Base-by-base conservation (phyloP, 2,888 invertebrate genomes). In the Stenchaetothrips biformis region DNA sequence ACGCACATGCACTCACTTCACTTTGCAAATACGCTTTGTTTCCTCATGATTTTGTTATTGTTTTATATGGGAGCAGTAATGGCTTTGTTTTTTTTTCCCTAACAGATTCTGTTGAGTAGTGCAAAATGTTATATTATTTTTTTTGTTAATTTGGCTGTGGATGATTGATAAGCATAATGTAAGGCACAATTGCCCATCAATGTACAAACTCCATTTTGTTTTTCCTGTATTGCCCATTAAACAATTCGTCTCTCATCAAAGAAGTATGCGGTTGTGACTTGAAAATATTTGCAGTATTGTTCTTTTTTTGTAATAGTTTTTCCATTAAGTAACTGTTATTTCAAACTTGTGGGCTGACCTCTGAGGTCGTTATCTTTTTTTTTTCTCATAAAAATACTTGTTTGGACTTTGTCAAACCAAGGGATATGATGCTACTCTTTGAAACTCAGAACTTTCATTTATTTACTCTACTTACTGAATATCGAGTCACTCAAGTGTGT, bases 71-170 rank as follows among this genome's bases (percentile, higher is more conserved):
- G 59, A 59, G 16, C 18, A 13, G 59, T 16, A 59, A 59, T 59
- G 59, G 59, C 59, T 59, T 59, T 59, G 59, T 59, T 59, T 59
- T 59, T 16, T 59, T 59, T 59, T 16, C 16, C 59, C 11, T 18
- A 59, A 59, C 18, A 59, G 18, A 59, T 59, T 59, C 16, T 59
- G 59, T 59, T 59, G 59, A 59, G 6, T 59, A 18, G 13, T 59
- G 59, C 16, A 59, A 59, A 16, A 59, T 59, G 18, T 37, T 37
- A 37, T 37, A 37, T 37, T 37, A 37, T 37, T 37, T 37, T 18
- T 18, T 74, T 67, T 74, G 67, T 25, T 21, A 25, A 74, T 74
- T 74, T 74, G 67, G 67, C 67, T 74, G 67, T 74, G 67, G 67
- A 74, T 74, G 37, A 37, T 37, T 37, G 37, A 37, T 37, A 37